phyloP scores from a whole-genome alignment of 1,140 invertebrate genomes.

The Araneus ventricosus region DNA sequence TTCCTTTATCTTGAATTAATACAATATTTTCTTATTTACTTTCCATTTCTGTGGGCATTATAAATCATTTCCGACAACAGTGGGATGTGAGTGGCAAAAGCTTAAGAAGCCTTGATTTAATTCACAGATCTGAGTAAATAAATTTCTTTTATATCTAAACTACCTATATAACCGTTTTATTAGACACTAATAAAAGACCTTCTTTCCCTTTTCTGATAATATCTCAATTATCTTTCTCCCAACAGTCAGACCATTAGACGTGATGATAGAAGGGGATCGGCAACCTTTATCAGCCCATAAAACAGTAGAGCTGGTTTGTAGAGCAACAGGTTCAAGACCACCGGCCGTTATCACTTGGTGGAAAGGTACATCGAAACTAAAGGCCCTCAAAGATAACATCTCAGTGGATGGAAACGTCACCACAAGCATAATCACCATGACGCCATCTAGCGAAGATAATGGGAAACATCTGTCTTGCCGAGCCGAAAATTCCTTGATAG shows the following conservation, averaged over 20 bases:
- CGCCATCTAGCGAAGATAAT: slow-evolving; percentile 88
- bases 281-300: slow-evolving; percentile 91
- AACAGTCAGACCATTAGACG: slow-evolving; percentile 91
- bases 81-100: no score
- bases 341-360: slow-evolving; percentile 93
- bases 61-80: no score
- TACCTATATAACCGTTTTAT: no score
- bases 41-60: no score
- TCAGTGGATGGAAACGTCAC: slow-evolving; percentile 93
- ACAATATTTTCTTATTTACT: no score
- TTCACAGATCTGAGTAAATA: no score
- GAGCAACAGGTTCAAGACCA: slow-evolving; percentile 91
- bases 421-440: slow-evolving; percentile 90
- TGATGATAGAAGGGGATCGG: slow-evolving; percentile 88
- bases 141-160: no score
- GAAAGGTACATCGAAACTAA: slow-evolving; percentile 86
- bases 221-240: background rate
- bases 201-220: no score
- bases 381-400: slow-evolving; percentile 76
- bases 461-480: slow-evolving; percentile 91
- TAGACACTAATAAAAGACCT: no score
- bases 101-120: no score
- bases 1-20: no score
- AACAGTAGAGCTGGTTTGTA: slow-evolving; percentile 90
- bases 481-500: slow-evolving; percentile 89